These are phyloP conservation scores for Raja brachyura DNA, from an alignment of 2,113 vertebrate species.

Conservation along the genomic window DNA sequence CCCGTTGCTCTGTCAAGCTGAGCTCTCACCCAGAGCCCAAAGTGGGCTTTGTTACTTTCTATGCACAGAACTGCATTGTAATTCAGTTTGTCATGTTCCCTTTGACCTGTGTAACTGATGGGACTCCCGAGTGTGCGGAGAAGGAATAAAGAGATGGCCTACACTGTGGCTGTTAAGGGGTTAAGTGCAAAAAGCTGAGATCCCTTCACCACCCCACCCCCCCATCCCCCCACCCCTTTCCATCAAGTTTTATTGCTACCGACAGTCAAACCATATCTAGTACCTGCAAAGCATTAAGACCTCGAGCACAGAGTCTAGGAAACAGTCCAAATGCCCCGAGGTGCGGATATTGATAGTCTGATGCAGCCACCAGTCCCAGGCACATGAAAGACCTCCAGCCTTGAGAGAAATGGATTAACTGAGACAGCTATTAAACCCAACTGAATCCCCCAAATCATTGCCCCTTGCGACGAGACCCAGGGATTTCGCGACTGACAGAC, in stretches of 20 bases:
- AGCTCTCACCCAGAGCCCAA: no score
- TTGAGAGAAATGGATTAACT: not conserved
- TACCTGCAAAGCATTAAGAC: slow-evolving; percentile 16
- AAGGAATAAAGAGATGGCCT: no score
- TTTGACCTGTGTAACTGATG: no score
- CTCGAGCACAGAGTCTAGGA: not conserved
- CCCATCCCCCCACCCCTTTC: not conserved
- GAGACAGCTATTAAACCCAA: not conserved
- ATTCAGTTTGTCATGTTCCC: no score
- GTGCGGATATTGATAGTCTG: not conserved
- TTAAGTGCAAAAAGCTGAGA: not conserved
- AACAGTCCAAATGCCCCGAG: slow-evolving; percentile 8
- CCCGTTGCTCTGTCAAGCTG: no score
- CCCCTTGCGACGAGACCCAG: not conserved
- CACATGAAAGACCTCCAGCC: slow-evolving; percentile 11
- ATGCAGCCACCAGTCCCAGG: not conserved
- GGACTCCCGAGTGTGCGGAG: no score
- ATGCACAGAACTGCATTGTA: no score
- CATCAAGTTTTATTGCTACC: not conserved
- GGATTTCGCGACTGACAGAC: no score
- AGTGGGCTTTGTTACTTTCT: no score
- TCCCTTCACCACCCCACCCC: not conserved
- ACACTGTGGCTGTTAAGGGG: not conserved
- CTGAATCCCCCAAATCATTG: not conserved
- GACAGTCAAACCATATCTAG: slow-evolving; percentile 2